Evolutionary conservation across 2,113 vertebrate species (phyloP), one percentile per base, ranked within the genome.

Genomic region (Meleagris gallopavo): DNA sequence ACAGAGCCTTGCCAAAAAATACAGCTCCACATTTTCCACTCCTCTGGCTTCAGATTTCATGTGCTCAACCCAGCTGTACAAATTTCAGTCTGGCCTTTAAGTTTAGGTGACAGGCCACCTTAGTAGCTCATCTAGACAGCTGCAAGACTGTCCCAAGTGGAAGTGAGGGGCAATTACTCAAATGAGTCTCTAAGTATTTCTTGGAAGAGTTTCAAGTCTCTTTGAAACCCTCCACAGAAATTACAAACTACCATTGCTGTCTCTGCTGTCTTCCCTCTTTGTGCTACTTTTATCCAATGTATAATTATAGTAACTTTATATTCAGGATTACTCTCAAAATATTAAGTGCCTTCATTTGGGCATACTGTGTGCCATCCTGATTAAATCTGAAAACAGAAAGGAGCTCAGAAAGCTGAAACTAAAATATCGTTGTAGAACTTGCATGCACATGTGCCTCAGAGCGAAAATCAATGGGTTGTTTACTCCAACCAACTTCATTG

Each of bases 11-110:
- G 58, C 46, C 86, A 90, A 70, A 66, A 72, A 54, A 38, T 34
- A 89, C 19, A 81, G 57, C 30, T 86, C 14, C 2, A 36, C 52
- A 90, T 25, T 82, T 83, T 60, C 52, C 46, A 60, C 30, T 92
- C 30, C 43, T 75, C 70, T 55, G 57, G 32, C 64, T 88, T 79
- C 70, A 89, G 86, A 57, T 24, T 34, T 29, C 48, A 24, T 0
- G 6, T 41, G 45, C 14, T 73, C 69, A 46, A 6, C 10, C 13
- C 43, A 87, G 52, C 12, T 82, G 70, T n/a, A 95, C 77, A 84
- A 84, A 75, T 78, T 72, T 48, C 52, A 81, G 57, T 41, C 32
- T 90, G 32, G 6, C 71, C 61, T 87, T 88, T 84, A 84, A 79
- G 75, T 82, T 79, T 58, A 82, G 40, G 62, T 54, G 52, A 41